Conservation (phyloP, 2,888 invertebrate species). For the Coelinius sp. region DNA sequence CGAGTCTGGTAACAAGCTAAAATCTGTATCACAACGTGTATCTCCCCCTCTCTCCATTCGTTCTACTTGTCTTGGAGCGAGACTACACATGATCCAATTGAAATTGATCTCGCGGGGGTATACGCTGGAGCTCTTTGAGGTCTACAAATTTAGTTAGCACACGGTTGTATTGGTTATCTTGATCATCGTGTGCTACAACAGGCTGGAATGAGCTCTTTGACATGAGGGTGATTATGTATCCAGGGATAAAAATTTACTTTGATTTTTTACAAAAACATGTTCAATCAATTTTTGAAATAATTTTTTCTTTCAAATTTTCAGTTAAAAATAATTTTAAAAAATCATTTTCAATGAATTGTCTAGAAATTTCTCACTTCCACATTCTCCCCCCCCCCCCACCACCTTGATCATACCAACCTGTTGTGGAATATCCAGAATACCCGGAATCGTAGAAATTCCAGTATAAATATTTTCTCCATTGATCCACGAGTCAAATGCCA, state of each 20-base stretch:
- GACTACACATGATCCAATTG: constrained; percentile 56
- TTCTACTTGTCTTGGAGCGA: constrained; percentile 11
- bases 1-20: constrained; percentile 16
- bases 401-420: too few species aligned
- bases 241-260: neutral
- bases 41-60: neutral
- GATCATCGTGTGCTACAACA: neutral
- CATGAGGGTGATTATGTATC: neutral
- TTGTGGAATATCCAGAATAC: too few species aligned
- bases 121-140: constrained; percentile 47
- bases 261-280: neutral
- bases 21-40: constrained; percentile 31
- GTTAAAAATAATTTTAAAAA: too few species aligned
- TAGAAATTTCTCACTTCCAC: too few species aligned
- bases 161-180: constrained; percentile 19
- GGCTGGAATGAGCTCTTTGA: neutral
- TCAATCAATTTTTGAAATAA: too few species aligned
- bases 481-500: too few species aligned
- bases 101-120: constrained; percentile 52
- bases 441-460: too few species aligned
- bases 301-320: too few species aligned
- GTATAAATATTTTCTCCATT: too few species aligned
- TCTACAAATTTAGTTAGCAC: constrained; percentile 49
- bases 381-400: too few species aligned
- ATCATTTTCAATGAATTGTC: neutral